Evolutionary conservation across 2,888 invertebrate genomes (phyloP), one percentile per base, ranked within the genome.

Genomic region (Stenotaenia linearis): DNA sequence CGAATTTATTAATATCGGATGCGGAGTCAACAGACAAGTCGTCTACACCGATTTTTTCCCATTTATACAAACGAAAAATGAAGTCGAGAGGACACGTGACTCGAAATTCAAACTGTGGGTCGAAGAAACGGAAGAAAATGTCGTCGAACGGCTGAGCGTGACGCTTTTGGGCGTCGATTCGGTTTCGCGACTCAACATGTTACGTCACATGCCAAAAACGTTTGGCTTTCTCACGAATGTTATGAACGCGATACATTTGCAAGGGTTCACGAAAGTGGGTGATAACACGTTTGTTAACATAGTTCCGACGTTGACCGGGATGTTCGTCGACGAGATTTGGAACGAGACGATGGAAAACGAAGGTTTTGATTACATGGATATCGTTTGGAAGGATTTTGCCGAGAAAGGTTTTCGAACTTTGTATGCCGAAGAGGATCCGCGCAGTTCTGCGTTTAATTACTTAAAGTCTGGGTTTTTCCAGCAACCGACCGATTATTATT

Each of bases 141-240:
- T 79, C n/a, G n/a, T 15, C 0, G 80, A 80, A 23, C 10, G 75
- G 25, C 86, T 91, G 21, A 92, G 91, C 84, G 90, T 96, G 0
- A 86, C 96, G 35, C 88, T 95, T 84, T 85, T 97, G 21, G 96
- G 95, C 56, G 91, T 96, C 83, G 95, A 96, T 84, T 93, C 94
- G 74, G 91, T 96, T 83, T 95, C 96, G 0, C 87, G 94, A 80
- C 87, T 93, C 56, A 93, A 95, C 84, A 89, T 94, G 79, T 89
- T 90, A 25, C 89, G 93, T 78, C 91, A 92, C 10, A 91, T 96
- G 91, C 91, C 92, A 0, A 88, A 89, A 83, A 94, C 94, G 0
- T 88, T 89, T 0, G 87, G 89, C 18, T 91, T 91, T 84, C 87
- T 96, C 40, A 80, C 84, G 5, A 87, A 90, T 74, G 89, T 90